Base-by-base conservation (phyloP, 2,797 vertebrate species). In the Hipposideros larvatus region DNA sequence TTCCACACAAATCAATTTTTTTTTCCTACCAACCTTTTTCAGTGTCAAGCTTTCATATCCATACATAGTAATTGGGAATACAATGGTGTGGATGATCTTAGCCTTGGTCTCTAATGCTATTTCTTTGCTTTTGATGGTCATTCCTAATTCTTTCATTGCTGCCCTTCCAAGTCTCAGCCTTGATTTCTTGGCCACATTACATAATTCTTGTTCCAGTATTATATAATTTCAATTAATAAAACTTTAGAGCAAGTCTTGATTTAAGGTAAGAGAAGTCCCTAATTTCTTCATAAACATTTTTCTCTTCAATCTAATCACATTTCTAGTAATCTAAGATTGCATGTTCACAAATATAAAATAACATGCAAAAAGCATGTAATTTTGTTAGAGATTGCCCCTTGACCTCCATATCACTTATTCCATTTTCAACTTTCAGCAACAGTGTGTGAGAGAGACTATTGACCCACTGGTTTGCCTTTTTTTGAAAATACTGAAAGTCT, bases 291-390 rank as follows among this genome's bases (percentile, higher is more conserved):
- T 75, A 91, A 87, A 22, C 13, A 55, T 65, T 75, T 80, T 82
- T 8, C 18, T 7, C 31, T 92, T 78, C 31, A 95, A 84, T 51
- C 18, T 46, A 53, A 61, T 68, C 41, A 90, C 34, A 37, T 55
- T 87, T 87, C 31, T 53, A 70, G 51, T 16, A 87, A 51, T 78
- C 55, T 79, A 90, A 95, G 31, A 65, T 85, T 79, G 41, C 11
- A 70, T 26, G 4, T 48, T 90, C 4, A 65, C 24, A 73, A 79
- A 53, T 84, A 79, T 73, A 88, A 83, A 68, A 61, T 55, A 57
- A 71, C 78, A 37, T 41, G 7, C 19, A 73, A 84, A 71, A 43
- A 55, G 4, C 11, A 51, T 41, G 5, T 82, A 48, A 66, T 89
- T 86, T 92, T 70, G 11, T 78, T 85, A 24, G 21, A 57, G 19